These are phyloP conservation scores for Drosophila tripunctata DNA, from an alignment of 2,888 invertebrate species.

Conservation along the genomic window DNA sequence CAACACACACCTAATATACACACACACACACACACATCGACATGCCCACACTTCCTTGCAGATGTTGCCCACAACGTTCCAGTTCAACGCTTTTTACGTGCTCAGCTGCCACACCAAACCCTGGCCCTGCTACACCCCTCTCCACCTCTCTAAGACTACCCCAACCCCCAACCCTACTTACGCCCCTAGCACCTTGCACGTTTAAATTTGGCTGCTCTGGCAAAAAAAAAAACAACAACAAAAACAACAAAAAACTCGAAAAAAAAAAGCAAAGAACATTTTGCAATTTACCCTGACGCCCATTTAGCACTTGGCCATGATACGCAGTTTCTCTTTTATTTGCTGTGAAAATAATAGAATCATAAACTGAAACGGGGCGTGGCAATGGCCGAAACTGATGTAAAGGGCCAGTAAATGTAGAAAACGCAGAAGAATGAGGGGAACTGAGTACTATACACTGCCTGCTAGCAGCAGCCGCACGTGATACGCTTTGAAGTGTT, in stretches of 20 bases:
- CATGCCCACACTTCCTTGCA: slow-evolving; percentile 55
- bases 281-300: slow-evolving; percentile 77
- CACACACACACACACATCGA: slow-evolving; percentile 25
- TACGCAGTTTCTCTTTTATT: slow-evolving; percentile 79
- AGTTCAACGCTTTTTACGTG: slow-evolving; percentile 78
- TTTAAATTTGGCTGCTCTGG: slow-evolving; percentile 46
- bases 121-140: not conserved
- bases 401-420: not conserved
- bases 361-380: slow-evolving; percentile 72
- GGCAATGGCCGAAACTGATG: slow-evolving; percentile 20
- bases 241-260: too few relatives aligned
- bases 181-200: slow-evolving; percentile 30
- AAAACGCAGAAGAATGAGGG: not conserved
- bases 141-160: too few relatives aligned
- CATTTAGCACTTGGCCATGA: slow-evolving; percentile 78
- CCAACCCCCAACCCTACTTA: slow-evolving; percentile 4
- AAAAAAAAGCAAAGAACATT: slow-evolving; percentile 45
- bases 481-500: slow-evolving; percentile 77
- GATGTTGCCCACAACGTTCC: slow-evolving; percentile 79
- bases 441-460: not conserved
- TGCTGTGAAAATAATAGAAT: slow-evolving; percentile 79
- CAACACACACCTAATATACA: slow-evolving; percentile 25
- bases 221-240: slow-evolving; percentile 22
- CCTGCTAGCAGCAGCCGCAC: slow-evolving; percentile 37
- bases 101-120: slow-evolving; percentile 69